A percentile compares a stretch with the other conserved stretches of the same genome.
phyloP scores from a whole-genome alignment of 2,113 vertebrate species.

The Sialia sialis region DNA sequence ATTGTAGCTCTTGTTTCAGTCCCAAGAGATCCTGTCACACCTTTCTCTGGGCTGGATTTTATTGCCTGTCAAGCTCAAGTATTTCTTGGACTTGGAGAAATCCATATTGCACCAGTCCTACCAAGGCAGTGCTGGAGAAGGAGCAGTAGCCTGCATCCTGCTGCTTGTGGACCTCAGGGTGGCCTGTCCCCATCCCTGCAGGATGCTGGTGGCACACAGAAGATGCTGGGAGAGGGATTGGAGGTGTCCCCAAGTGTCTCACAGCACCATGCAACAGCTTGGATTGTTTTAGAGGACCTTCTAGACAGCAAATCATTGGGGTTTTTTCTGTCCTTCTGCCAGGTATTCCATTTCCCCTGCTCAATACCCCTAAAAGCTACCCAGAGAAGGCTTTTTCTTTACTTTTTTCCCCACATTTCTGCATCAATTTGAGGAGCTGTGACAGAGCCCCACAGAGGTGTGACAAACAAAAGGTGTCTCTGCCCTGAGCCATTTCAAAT shows the following conservation, averaged over 20 bases:
- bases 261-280: neutral
- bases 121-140: neutral
- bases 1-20: neutral
- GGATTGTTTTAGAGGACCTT: neutral
- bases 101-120: neutral
- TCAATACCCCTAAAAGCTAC: neutral
- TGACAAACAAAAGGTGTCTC: neutral
- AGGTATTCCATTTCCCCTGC: neutral
- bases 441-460: neutral
- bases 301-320: neutral
- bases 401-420: rapidly evolving
- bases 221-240: neutral
- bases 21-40: neutral
- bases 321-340: neutral
- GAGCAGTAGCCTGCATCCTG: neutral
- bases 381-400: neutral
- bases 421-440: neutral
- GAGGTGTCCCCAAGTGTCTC: neutral
- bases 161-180: neutral
- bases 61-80: neutral
- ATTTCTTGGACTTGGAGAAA: neutral
- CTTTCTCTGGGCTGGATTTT: neutral
- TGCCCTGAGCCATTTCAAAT: neutral
- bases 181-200: neutral
- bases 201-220: neutral